Conservation (phyloP, 2,113 vertebrate species). For the Hepsetus odoe region DNA sequence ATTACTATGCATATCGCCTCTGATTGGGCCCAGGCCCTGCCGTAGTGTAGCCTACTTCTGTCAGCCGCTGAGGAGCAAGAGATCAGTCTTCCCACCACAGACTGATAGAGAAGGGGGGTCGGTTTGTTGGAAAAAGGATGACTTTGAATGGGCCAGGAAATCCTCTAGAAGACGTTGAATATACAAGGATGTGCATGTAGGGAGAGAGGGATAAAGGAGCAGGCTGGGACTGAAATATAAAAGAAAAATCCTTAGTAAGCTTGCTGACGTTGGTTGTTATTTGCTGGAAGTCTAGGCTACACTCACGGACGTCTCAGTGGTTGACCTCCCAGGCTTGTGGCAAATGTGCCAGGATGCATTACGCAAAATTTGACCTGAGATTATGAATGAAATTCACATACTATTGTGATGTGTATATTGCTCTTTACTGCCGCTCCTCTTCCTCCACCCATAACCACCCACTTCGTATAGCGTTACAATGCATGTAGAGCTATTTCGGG, state of each 20-base stretch:
- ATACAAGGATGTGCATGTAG: slow-evolving; percentile 20
- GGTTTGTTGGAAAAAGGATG: slow-evolving; percentile 65
- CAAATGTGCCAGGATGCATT: not conserved
- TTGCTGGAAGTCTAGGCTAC: slow-evolving; percentile 1
- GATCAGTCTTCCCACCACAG: slow-evolving; percentile 82
- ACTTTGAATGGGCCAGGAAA: slow-evolving; percentile 52
- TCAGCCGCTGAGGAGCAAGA: slow-evolving; percentile 82
- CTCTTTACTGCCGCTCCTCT: not conserved
- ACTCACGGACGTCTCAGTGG: not conserved
- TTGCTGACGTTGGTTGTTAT: slow-evolving; percentile 41
- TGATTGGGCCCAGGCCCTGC: slow-evolving; percentile 85
- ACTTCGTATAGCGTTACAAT: not conserved
- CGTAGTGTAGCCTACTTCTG: slow-evolving; percentile 90
- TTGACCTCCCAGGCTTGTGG: slow-evolving; percentile 9
- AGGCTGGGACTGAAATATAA: slow-evolving; percentile 14
- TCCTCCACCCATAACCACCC: slow-evolving; percentile 2
- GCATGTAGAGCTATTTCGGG: slow-evolving; percentile 5
- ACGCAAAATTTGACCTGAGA: slow-evolving; percentile 16
- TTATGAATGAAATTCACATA: slow-evolving; percentile 17
- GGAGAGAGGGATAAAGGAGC: slow-evolving; percentile 33
- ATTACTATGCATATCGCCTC: slow-evolving; percentile 95
- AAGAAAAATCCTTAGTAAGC: slow-evolving; percentile 48
- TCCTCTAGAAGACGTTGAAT: slow-evolving; percentile 33
- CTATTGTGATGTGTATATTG: slow-evolving; percentile 30
- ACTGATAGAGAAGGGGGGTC: slow-evolving; percentile 70